A percentile compares a stretch with the other conserved stretches of the same genome.
Conservation (phyloP, 1,140 invertebrate species). For the Cecropterus lyciades region DNA sequence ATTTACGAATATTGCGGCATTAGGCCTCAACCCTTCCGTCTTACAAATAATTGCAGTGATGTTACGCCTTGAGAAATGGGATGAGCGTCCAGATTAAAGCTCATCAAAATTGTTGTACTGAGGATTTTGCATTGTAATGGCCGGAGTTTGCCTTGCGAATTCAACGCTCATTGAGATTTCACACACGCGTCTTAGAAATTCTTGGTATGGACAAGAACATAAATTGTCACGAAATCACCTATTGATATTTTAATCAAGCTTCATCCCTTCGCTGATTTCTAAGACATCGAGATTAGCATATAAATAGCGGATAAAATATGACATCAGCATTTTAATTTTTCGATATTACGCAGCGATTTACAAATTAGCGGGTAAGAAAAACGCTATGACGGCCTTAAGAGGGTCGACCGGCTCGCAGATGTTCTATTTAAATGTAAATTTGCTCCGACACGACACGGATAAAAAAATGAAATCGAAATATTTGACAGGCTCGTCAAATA, state of each 20-base stretch:
- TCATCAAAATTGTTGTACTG: conserved; percentile 66
- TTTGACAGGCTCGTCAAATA: conserved; percentile 69
- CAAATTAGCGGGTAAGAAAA: conserved; percentile 83
- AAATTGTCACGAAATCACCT: conserved; percentile 66
- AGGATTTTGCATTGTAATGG: conserved; percentile 68
- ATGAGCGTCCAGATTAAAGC: conserved; percentile 75
- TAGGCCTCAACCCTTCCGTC: conserved; percentile 74
- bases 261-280: conserved; percentile 55
- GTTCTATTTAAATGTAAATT: conserved; percentile 85
- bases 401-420: conserved; percentile 77
- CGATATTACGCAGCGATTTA: conserved; percentile 82
- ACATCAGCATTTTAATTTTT: conserved; percentile 84
- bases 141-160: conserved; percentile 31
- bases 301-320: conserved; percentile 81
- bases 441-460: conserved; percentile 69
- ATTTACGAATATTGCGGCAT: conserved; percentile 81
- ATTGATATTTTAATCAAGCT: conserved; percentile 79
- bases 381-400: conserved; percentile 70
- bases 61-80: conserved; percentile 70
- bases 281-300: conserved; percentile 72
- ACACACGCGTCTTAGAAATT: conserved; percentile 46
- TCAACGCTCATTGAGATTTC: conserved; percentile 46
- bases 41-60: conserved; percentile 80
- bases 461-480: conserved; percentile 78
- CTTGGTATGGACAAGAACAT: conserved; percentile 41